Evolutionary conservation across 2,888 invertebrate species (phyloP).

Genomic region (Drosophila siamana): DNA sequence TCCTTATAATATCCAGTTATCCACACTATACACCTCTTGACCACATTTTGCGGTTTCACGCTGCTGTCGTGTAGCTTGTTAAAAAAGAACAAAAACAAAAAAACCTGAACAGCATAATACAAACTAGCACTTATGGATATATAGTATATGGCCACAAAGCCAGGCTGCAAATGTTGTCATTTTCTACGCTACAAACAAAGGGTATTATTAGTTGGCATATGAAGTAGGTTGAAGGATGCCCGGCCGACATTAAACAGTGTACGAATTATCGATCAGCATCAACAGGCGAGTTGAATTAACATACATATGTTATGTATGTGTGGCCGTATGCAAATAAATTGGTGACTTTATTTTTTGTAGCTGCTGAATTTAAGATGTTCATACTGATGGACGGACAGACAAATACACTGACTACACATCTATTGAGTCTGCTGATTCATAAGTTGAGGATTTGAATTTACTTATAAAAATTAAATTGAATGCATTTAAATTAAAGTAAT

Average conservation of each 20-base stretch:
- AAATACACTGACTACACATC: too few relatives aligned
- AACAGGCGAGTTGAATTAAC: neutral
- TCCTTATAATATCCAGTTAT: constrained; percentile 19
- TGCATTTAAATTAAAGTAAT: too few relatives aligned
- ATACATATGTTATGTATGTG: too few relatives aligned
- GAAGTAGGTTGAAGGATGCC: neutral
- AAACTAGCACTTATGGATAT: neutral
- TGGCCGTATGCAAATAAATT: too few relatives aligned
- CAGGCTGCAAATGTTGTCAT: neutral
- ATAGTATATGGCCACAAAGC: neutral
- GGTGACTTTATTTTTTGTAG: too few relatives aligned
- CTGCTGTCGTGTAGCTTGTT: constrained; percentile 70
- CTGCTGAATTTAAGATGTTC: too few relatives aligned
- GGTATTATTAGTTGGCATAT: neutral
- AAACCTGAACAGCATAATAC: neutral
- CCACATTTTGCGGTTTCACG: constrained; percentile 67
- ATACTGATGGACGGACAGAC: too few relatives aligned
- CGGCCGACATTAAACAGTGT: neutral
- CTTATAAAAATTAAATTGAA: too few relatives aligned
- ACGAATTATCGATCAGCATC: neutral
- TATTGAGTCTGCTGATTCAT: too few relatives aligned
- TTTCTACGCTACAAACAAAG: neutral
- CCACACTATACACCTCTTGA: constrained; percentile 16
- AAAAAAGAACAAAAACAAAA: constrained; percentile 17
- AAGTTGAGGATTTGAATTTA: too few relatives aligned